Evolutionary conservation across 2,113 vertebrate genomes (phyloP).

Genomic region (Malurus melanocephalus): DNA sequence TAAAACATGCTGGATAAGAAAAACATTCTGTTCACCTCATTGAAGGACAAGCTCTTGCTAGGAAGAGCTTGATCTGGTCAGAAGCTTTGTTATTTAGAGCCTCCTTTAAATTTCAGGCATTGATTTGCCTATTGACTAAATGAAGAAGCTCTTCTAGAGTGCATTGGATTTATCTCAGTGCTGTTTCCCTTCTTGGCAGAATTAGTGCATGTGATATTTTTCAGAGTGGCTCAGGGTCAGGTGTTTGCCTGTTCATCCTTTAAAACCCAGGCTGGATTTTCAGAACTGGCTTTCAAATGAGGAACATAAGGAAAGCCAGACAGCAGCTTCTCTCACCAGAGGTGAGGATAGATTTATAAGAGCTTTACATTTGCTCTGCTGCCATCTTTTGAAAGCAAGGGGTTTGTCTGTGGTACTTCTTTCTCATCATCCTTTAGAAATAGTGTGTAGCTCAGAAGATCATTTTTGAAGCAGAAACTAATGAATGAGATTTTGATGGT

Average conservation of each 20-base stretch:
- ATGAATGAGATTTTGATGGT: background rate
- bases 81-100: background rate
- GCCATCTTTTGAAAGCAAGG: background rate
- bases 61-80: background rate
- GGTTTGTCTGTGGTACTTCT: background rate
- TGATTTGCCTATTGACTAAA: background rate
- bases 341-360: background rate
- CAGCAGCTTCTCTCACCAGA: background rate
- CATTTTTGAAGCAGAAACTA: background rate
- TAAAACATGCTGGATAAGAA: background rate
- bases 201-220: background rate
- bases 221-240: background rate
- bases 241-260: background rate
- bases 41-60: background rate
- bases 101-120: background rate
- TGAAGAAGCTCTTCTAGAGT: background rate
- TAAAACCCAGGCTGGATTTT: background rate
- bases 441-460: background rate
- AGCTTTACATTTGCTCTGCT: background rate
- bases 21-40: background rate
- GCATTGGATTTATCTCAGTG: background rate
- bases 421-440: background rate
- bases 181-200: background rate
- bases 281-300: background rate
- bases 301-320: background rate